Evolutionary conservation across 1,140 invertebrate species (phyloP), one percentile per base, ranked within the genome.

Genomic region (Heliconius hewitsoni): DNA sequence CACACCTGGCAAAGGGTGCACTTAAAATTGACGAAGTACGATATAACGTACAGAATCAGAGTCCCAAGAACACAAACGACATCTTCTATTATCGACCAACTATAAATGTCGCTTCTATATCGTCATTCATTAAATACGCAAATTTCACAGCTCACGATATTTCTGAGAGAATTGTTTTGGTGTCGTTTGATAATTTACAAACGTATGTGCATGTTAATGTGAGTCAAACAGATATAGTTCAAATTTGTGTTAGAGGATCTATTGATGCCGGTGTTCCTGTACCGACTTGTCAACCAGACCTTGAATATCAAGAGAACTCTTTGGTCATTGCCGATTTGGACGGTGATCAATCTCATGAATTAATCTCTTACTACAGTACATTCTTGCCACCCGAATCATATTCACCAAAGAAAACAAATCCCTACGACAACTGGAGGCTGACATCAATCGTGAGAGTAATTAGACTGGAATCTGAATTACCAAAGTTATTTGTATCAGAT

Each of bases 161-260:
- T 23, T 96, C 96, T 1, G 97, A 97, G 88, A 95, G 96, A 55
- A 96, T 97, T n/a, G 95, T 97, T 2, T 93, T 98, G n/a, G 96
- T 97, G 27, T 96, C 96, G 13, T 97, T 97, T 87, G 97, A 97
- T 89, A 96, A 96, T 73, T 95, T 96, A 19, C 96, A 97, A 82
- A 95, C 96, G 6, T 96, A 96, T 82, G 96, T 96, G 11, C 85
- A 83, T 82, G 96, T 97, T 70, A 97, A 98, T 88, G 96, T 96
- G 2, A 97, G 96, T 88, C 96, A 97, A 86, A 97, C 95, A 57
- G 96, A 97, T 82, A 95, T 98, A 34, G 93, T 96, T 4, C 97
- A 97, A 84, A 95, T 97, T 71, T 98, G 97, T 92, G 92, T 91
- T 0, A 89, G 90, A 27, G 95, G 95, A 37, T 82, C 86, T 5